Evolutionary conservation across 2,797 vertebrate species (phyloP).

Genomic region (Calcarius lapponicus): DNA sequence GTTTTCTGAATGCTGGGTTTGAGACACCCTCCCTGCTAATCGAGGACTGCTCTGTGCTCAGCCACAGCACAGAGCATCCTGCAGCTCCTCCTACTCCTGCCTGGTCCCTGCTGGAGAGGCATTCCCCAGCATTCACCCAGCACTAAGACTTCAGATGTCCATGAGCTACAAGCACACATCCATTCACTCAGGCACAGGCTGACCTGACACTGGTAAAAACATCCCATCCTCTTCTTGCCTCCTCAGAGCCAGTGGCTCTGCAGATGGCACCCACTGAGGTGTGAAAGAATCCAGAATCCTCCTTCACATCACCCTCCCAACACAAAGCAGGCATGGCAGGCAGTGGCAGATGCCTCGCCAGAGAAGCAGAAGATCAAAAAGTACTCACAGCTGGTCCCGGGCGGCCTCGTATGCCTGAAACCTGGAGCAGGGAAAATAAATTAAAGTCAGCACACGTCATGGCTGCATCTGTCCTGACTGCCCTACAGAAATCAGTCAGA

Average conservation of each 20-base stretch:
- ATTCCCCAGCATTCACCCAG: neutral
- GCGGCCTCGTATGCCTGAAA: conserved; percentile 91
- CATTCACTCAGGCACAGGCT: neutral
- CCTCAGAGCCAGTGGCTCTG: neutral
- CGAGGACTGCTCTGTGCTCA: neutral
- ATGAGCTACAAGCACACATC: no score
- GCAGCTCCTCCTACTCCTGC: neutral
- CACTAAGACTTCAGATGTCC: neutral
- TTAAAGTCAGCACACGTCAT: neutral
- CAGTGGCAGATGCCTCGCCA: neutral
- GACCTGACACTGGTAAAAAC: neutral
- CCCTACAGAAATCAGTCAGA: neutral
- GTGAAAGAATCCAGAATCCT: neutral
- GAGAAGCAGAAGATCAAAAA: neutral
- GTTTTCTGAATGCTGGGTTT: neutral
- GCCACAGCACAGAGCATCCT: neutral
- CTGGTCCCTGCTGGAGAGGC: no score
- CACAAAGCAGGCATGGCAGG: neutral
- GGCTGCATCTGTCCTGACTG: neutral
- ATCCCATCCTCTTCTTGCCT: neutral
- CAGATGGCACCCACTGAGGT: neutral
- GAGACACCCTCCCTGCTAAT: neutral
- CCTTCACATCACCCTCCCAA: neutral
- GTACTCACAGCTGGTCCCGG: conserved; percentile 88
- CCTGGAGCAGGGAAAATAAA: conserved; percentile 70